phyloP scores from a whole-genome alignment of 2,797 vertebrate species.

The Pantherophis alleghaniensis region DNA sequence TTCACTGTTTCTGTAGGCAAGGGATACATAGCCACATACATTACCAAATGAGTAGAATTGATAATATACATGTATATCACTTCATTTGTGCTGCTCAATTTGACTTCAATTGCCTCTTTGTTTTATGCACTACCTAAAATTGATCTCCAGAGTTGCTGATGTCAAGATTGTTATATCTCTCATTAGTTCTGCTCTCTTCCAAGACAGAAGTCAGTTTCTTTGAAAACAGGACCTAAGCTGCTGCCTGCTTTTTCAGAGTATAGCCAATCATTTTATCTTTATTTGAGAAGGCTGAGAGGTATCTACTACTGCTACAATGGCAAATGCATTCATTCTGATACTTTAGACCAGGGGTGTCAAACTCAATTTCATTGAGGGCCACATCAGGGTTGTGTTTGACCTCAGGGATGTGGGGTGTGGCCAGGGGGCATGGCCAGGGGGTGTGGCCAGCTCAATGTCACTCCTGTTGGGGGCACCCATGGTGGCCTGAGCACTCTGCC shows the following conservation, averaged over 20 bases:
- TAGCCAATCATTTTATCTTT: not conserved
- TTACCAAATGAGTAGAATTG: not conserved
- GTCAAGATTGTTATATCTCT: not conserved
- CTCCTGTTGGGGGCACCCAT: too few relatives aligned
- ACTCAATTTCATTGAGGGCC: too few relatives aligned
- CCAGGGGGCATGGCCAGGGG: too few relatives aligned
- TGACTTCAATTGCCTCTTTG: not conserved
- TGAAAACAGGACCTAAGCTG: not conserved
- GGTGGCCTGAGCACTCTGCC: too few relatives aligned
- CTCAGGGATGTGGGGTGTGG: too few relatives aligned
- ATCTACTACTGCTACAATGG: not conserved
- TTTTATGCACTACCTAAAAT: not conserved
- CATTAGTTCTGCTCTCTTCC: not conserved
- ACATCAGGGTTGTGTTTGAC: too few relatives aligned
- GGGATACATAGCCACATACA: not conserved
- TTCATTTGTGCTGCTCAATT: not conserved
- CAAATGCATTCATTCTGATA: not conserved
- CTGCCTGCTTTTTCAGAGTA: not conserved
- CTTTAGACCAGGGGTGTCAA: not conserved
- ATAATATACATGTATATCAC: not conserved
- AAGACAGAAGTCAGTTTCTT: not conserved
- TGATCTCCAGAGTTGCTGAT: not conserved
- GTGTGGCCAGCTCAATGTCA: too few relatives aligned
- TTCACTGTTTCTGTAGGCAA: not conserved
- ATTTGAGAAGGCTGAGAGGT: not conserved